Evolutionary conservation across 2,888 invertebrate species (phyloP).

Genomic region (Glaucopsyche alexis): DNA sequence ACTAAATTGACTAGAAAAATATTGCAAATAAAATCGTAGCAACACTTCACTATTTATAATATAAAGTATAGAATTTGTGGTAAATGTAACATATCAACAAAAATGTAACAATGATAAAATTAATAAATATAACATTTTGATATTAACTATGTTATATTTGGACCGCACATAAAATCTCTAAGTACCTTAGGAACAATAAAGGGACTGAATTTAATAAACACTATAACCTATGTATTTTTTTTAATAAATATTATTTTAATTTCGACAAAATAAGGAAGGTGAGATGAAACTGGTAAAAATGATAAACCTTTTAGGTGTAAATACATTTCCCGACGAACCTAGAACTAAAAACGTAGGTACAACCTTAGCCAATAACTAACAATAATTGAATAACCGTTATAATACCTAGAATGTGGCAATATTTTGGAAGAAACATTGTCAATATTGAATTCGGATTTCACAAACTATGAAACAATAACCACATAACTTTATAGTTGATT

Average conservation of each 20-base stretch:
- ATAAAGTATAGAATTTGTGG: not conserved
- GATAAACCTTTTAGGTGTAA: constrained; percentile 7
- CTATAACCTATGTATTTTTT: constrained; percentile 5
- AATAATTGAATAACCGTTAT: constrained; percentile 47
- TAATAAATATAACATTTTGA: constrained; percentile 7
- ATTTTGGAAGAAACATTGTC: constrained; percentile 69
- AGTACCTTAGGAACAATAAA: constrained; percentile 27
- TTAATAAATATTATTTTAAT: not conserved
- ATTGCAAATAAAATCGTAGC: not conserved
- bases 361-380: constrained; percentile 30
- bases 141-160: constrained; percentile 26
- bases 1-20: constrained; percentile 3
- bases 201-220: constrained; percentile 15
- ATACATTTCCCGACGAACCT: constrained; percentile 4
- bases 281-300: not conserved
- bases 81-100: constrained; percentile 11
- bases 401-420: constrained; percentile 72
- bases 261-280: not conserved
- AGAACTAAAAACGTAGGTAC: constrained; percentile 26
- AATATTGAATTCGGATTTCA: constrained; percentile 68
- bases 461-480: constrained; percentile 53
- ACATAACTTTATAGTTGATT: constrained; percentile 6
- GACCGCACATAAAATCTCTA: constrained; percentile 28
- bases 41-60: not conserved
- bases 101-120: constrained; percentile 23